Evolutionary conservation across 2,113 vertebrate species (phyloP).

Genomic region (Podarcis cretensis): DNA sequence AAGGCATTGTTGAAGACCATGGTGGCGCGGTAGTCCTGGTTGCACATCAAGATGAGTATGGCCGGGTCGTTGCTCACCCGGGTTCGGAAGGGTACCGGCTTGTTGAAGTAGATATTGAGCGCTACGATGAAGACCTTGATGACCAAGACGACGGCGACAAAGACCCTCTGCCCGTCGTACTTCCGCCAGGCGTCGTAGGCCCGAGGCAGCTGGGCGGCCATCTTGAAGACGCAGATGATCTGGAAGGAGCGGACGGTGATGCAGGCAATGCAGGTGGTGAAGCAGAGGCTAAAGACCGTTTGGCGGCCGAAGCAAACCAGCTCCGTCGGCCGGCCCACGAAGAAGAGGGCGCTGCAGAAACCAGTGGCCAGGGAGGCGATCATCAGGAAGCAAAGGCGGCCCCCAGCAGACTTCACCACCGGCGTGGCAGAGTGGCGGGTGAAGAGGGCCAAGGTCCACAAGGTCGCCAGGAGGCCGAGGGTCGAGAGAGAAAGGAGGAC

Average conservation of each 20-base stretch:
- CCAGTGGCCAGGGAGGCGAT: constrained; percentile 72
- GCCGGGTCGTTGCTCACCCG: not conserved
- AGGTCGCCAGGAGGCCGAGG: constrained; percentile 76
- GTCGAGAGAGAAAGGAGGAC: constrained; percentile 68
- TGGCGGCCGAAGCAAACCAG: constrained; percentile 76
- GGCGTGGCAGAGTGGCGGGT: constrained; percentile 77
- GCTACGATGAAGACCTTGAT: constrained; percentile 52
- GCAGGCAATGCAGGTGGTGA: constrained; percentile 81
- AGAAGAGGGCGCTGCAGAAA: constrained; percentile 69
- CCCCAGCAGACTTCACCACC: constrained; percentile 83
- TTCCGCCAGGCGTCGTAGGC: constrained; percentile 81
- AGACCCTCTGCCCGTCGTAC: constrained; percentile 76
- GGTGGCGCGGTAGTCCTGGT: constrained; percentile 56
- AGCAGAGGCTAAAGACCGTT: constrained; percentile 78
- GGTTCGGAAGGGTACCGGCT: constrained; percentile 42
- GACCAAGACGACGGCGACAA: constrained; percentile 60
- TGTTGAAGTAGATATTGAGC: constrained; percentile 54
- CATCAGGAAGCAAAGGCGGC: constrained; percentile 84
- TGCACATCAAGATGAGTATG: constrained; percentile 73
- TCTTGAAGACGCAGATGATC: constrained; percentile 85
- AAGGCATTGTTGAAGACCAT: constrained; percentile 42
- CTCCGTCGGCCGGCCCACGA: constrained; percentile 72
- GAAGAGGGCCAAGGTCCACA: constrained; percentile 70
- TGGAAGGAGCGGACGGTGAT: constrained; percentile 82
- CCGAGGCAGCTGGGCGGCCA: constrained; percentile 77